Evolutionary conservation across 2,113 vertebrate genomes (phyloP).

Genomic region (Nannobrachium achirus): DNA sequence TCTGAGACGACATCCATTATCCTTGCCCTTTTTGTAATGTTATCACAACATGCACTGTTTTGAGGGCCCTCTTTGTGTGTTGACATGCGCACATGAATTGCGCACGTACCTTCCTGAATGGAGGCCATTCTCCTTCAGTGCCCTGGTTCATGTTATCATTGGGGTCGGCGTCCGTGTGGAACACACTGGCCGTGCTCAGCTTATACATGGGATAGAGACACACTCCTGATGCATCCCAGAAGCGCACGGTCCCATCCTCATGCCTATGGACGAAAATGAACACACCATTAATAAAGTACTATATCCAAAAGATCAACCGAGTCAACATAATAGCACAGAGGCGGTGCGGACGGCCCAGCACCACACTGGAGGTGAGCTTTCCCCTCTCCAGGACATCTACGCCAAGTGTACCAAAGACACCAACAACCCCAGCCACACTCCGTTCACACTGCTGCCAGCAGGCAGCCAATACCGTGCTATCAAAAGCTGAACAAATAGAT

Average conservation of each 20-base stretch:
- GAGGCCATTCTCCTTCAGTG: conserved; percentile 95
- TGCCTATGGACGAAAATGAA: conserved; percentile 80
- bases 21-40: neutral
- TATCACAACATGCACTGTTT: neutral
- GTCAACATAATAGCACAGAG: no score
- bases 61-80: neutral
- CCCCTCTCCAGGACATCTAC: no score
- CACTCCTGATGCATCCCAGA: conserved; percentile 97
- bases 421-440: no score
- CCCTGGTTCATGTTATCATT: conserved; percentile 89
- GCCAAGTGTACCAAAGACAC: no score
- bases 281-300: neutral
- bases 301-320: no score
- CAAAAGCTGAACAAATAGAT: no score
- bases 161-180: conserved; percentile 90
- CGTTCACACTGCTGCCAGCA: no score
- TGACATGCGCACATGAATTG: neutral
- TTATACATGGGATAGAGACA: conserved; percentile 93
- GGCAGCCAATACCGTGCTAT: no score
- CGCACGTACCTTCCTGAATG: conserved; percentile 88
- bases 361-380: no score
- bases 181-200: conserved; percentile 90
- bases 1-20: neutral
- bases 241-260: conserved; percentile 93
- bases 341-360: no score